Conservation (phyloP, 2,888 invertebrate species). For the Pachymerium ferrugineum region DNA sequence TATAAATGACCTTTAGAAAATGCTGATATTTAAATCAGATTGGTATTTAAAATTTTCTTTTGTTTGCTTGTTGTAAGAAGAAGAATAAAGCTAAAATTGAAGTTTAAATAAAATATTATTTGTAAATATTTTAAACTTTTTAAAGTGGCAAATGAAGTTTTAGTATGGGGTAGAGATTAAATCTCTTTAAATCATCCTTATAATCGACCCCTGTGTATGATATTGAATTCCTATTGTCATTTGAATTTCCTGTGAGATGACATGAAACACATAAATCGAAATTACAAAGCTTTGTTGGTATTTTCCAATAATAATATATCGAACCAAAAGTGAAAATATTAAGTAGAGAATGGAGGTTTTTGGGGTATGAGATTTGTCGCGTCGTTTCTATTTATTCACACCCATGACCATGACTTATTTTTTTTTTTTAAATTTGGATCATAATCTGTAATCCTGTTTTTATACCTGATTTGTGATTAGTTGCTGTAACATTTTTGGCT, state of each 20-base stretch:
- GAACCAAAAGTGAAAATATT: neutral
- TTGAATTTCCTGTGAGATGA: conserved; percentile 11
- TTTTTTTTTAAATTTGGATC: neutral
- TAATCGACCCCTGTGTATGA: neutral
- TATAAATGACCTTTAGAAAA: too few species aligned
- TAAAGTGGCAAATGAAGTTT: too few species aligned
- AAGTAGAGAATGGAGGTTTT: neutral
- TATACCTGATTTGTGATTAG: neutral
- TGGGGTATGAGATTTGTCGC: neutral
- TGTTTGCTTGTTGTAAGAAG: too few species aligned
- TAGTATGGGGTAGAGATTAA: neutral
- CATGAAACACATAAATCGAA: neutral
- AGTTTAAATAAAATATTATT: too few species aligned
- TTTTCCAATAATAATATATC: neutral
- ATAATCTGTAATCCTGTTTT: neutral
- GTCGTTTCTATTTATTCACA: conserved; percentile 9
- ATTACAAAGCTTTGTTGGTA: neutral
- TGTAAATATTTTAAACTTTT: too few species aligned
- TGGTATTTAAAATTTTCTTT: too few species aligned
- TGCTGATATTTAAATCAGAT: too few species aligned
- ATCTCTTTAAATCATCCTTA: neutral
- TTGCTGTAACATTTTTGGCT: neutral
- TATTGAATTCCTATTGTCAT: conserved; percentile 4
- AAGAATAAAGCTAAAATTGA: too few species aligned
- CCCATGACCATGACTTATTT: conserved; percentile 27